Base-by-base conservation (phyloP, 2,797 vertebrate genomes). In the Botia almorhae region DNA sequence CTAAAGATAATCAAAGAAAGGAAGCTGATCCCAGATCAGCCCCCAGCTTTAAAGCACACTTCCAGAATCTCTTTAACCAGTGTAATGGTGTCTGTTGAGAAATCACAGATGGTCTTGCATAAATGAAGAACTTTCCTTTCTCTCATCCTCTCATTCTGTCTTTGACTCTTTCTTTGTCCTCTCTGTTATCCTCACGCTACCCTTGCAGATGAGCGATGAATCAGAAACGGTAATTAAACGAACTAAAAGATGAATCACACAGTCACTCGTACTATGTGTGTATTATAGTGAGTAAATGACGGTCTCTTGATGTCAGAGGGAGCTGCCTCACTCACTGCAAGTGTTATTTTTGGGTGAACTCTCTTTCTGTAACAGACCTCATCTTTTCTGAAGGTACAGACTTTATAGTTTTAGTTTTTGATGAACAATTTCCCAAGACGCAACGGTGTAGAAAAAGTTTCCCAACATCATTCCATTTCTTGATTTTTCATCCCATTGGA, bases 171-270 rank as follows among this genome's bases (percentile, higher is more conserved):
- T 46, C 13, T 33, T 46, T 14, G 48, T 80, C 86, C 81, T 89
- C 88, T 93, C 89, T 91, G 92, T 85, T 92, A 87, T 93, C 92
- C 94, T 91, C 89, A 89, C 91, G 90, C 93, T 93, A 93, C 89
- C 85, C 90, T 91, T 94, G 93, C 95, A 98, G 98, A 99, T 99
- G 96, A 97, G 96, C 85, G 97, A 99, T 94, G 98, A 98, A 87
- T 93, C 96, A 48, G 97, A 98, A 94, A 96, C 96, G 98, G 97
- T 99, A 99, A 95, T 87, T 90, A 69, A 70, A 89, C 89, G 82
- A 51, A 36, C 61, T 85, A 84, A 81, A 83, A 83, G 60, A 83
- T 85, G 74, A 81, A 83, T 73, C 39, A 81, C 53, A 70, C 63
- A 63, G 64, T 68, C 79, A 82, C 80, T 26, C 64, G 86, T 77